Percentiles rank a stretch among this genome's conserved stretches.
These are phyloP conservation scores for Arrhopalites spinosus DNA, from an alignment of 2,888 invertebrate species.

Conservation along the genomic window DNA sequence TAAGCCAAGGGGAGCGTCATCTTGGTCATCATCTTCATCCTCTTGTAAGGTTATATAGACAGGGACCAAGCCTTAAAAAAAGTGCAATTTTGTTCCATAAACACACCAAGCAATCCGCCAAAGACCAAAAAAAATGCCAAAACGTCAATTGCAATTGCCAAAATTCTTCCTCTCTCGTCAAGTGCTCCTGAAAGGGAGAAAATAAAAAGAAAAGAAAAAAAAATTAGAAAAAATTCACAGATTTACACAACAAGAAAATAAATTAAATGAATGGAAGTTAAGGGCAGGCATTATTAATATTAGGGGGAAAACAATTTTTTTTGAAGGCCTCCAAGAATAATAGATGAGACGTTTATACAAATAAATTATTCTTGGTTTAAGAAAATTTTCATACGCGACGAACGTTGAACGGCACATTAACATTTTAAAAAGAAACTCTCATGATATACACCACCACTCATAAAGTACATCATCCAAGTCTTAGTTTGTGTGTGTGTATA, in stretches of 20 bases:
- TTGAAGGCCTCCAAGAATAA: conserved; percentile 23
- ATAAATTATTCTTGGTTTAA: conserved; percentile 29
- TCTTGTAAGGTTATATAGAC: not conserved
- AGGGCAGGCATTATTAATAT: conserved; percentile 9
- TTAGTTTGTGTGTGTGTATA: not conserved
- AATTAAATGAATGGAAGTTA: conserved; percentile 12
- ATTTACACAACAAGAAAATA: conserved; percentile 27
- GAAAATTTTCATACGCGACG: not conserved
- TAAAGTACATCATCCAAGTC: not conserved
- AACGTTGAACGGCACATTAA: conserved; percentile 8
- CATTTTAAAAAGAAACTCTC: conserved; percentile 9
- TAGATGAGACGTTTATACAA: conserved; percentile 31
- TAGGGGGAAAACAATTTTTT: conserved; percentile 8
- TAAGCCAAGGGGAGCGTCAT: conserved; percentile 26
- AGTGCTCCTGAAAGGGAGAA: not conserved
- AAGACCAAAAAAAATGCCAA: no score
- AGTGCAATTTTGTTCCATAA: not conserved
- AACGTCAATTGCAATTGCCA: no score
- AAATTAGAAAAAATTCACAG: conserved; percentile 17
- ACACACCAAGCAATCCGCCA: not conserved
- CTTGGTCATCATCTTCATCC: conserved; percentile 24
- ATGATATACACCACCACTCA: conserved; percentile 1
- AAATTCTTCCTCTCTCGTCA: not conserved
- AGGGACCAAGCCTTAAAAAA: conserved; percentile 23
- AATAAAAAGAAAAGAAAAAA: not conserved